Evolutionary conservation across 2,113 vertebrate species (phyloP), one percentile per base, ranked within the genome.

Genomic region (Morone chrysops): DNA sequence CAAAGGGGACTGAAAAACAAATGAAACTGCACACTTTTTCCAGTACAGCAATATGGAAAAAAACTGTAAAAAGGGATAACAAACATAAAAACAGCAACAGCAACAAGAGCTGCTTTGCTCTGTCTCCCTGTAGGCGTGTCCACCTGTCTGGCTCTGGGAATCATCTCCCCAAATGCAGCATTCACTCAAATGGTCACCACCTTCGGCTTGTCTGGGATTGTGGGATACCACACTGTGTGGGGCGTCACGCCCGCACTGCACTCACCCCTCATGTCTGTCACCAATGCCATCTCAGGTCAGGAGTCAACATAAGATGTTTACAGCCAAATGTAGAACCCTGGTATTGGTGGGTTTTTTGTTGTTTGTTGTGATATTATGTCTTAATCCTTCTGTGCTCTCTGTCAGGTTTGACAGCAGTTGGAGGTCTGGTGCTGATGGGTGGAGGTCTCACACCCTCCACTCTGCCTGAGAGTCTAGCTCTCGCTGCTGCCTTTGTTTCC

Each of bases 151-250:
- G 96, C 96, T 43, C 94, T 99, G 65, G 98, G 98, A 20, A 12
- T 98, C 10, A 91, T 82, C 8, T 95, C 98, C 17, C 98, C 98
- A 54, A 97, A 96, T 41, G 91, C 94, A 20, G 97, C 97, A 22
- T 99, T 99, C 91, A 96, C 97, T 3, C 98, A 99, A 93, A 99
- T 99, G 94, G 97, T 99, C 90, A 99, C 98, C 0, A 99, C 97
- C 0, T 98, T 99, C 38, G 98, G 98, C 75, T 87, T 99, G 81
- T 96, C 97, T 1, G 98, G 98, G 75, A 97, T 99, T 40, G 98
- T 99, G 90, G 98, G 98, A 2, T 99, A 99, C 91, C 98, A 99
- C 93, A 99, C 98, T 0, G 98, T 99, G n/a, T 99, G 98, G 98
- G 97, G 98, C 0, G 98, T 99, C 84, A 98, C 96, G 36, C 96